A percentile compares a stretch with the other conserved stretches of the same genome.
These are phyloP conservation scores for Ceyx cyanopectus DNA, from an alignment of 2,113 vertebrate species.

Conservation along the genomic window DNA sequence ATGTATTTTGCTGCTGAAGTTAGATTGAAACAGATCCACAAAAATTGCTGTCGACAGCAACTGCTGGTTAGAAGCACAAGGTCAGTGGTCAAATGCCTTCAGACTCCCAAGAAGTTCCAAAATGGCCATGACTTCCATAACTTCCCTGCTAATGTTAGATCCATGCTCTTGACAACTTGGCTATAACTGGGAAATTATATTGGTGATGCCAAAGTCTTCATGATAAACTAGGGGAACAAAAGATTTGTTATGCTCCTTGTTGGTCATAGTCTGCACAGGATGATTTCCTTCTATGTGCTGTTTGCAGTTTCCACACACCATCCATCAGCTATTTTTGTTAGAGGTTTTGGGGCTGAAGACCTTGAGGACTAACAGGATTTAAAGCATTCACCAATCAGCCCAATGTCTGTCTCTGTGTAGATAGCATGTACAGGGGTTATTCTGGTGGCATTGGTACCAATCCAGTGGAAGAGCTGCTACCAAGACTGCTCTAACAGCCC, in stretches of 20 bases:
- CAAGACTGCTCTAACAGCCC: neutral
- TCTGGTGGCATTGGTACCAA: neutral
- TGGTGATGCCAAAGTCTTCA: constrained; percentile 6
- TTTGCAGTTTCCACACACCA: neutral
- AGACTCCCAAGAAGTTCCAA: constrained; percentile 43
- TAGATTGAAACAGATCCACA: constrained; percentile 66
- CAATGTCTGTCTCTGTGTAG: neutral
- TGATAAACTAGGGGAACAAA: neutral
- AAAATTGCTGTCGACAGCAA: constrained; percentile 55
- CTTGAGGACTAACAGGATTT: neutral
- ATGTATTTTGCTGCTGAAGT: constrained; percentile 43
- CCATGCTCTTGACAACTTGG: constrained; percentile 20
- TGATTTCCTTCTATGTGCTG: neutral
- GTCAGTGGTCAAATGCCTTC: constrained; percentile 61
- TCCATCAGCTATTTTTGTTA: constrained; percentile 1
- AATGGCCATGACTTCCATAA: constrained; percentile 33
- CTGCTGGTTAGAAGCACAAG: constrained; percentile 48
- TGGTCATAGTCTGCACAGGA: neutral
- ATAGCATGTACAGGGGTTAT: neutral
- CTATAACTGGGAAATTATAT: constrained; percentile 36
- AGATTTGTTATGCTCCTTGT: neutral
- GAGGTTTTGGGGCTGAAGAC: neutral
- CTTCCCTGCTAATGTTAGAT: neutral
- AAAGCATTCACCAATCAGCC: neutral
- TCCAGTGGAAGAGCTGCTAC: neutral